Evolutionary conservation across 2,888 invertebrate species (phyloP).

Genomic region (Allolobophora icterica): DNA sequence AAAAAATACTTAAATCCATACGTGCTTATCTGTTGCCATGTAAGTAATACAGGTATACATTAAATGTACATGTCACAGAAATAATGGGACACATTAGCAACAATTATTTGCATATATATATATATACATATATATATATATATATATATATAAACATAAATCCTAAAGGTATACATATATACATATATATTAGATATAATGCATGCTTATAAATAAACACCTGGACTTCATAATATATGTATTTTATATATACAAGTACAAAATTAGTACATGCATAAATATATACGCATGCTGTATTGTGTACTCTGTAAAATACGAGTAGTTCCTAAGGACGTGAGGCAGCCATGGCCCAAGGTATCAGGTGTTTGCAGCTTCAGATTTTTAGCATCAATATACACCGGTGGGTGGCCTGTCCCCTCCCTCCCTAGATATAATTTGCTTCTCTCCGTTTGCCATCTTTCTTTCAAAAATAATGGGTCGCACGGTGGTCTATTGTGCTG

Average conservation of each 20-base stretch:
- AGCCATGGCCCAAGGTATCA: neutral
- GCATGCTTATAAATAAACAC: neutral
- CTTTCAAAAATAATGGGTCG: neutral
- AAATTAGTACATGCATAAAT: neutral
- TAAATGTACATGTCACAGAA: too few species aligned
- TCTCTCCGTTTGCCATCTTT: neutral
- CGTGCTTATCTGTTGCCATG: too few species aligned
- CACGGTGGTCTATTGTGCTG: neutral
- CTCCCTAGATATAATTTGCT: neutral
- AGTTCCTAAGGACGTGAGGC: neutral
- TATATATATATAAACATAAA: too few species aligned
- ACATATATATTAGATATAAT: neutral
- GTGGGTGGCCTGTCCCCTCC: neutral
- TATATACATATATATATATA: too few species aligned
- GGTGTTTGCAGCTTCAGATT: neutral
- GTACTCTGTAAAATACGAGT: neutral
- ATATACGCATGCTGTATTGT: neutral
- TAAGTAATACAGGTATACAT: too few species aligned
- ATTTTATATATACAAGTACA: neutral
- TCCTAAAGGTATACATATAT: too few species aligned
- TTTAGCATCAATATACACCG: neutral
- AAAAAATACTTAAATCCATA: too few species aligned
- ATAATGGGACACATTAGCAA: too few species aligned
- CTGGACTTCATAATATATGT: too few species aligned
- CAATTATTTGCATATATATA: too few species aligned